phyloP scores from a whole-genome alignment of 2,888 invertebrate species.

The Tetanocera ferruginea region DNA sequence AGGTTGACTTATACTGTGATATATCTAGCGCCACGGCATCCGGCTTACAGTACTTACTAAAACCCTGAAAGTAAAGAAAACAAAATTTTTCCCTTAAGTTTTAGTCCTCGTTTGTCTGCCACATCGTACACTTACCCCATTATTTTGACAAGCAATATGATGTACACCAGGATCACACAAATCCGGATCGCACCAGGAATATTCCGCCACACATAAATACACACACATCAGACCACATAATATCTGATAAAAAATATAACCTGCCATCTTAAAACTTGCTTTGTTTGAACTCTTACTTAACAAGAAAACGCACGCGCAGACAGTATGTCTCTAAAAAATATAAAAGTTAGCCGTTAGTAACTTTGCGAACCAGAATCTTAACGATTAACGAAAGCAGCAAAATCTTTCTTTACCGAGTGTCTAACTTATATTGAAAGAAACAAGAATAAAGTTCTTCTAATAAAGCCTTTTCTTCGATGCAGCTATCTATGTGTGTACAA shows the following conservation, averaged over 20 bases:
- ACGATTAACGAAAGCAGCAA: neutral
- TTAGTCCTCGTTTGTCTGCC: neutral
- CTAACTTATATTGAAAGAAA: conserved; percentile 9
- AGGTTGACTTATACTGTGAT: conserved; percentile 52
- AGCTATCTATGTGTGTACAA: neutral
- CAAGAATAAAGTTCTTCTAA: neutral
- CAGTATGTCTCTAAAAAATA: neutral
- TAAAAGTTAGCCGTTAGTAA: neutral
- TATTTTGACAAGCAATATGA: conserved; percentile 65
- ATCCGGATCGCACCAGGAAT: conserved; percentile 62
- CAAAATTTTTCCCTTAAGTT: neutral
- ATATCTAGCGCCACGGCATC: conserved; percentile 63
- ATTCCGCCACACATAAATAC: conserved; percentile 17
- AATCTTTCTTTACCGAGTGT: neutral
- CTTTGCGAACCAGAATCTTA: neutral
- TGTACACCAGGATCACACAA: conserved; percentile 55
- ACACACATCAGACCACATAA: neutral
- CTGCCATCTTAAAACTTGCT: neutral
- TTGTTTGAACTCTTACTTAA: neutral
- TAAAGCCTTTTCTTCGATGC: neutral
- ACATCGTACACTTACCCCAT: conserved; percentile 57
- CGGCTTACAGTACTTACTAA: conserved; percentile 59
- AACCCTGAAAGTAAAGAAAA: conserved; percentile 53
- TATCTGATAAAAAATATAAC: neutral
- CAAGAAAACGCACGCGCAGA: neutral